A percentile compares a stretch with the other conserved stretches of the same genome.
phyloP scores from a whole-genome alignment of 2,797 vertebrate species.

The Crenuchus spilurus region DNA sequence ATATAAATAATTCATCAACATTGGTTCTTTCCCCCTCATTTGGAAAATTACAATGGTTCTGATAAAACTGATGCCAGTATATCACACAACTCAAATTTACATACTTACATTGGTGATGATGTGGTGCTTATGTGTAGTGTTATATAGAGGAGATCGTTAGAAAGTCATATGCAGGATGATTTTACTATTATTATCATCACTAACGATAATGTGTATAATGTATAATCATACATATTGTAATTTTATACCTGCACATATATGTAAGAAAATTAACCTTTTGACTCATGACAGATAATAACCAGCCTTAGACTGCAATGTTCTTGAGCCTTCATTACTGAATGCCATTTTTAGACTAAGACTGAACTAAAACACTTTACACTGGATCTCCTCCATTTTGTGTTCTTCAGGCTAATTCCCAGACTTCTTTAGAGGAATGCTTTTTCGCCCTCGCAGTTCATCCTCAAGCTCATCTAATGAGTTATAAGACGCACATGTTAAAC shows the following conservation, averaged over 20 bases:
- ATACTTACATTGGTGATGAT: not conserved
- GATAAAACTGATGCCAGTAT: not conserved
- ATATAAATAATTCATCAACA: constrained; percentile 16
- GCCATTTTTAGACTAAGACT: not conserved
- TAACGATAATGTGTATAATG: no score
- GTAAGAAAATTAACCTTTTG: no score
- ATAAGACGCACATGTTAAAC: constrained; percentile 70
- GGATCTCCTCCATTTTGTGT: constrained; percentile 45
- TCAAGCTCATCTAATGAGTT: constrained; percentile 68
- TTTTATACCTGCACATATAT: no score
- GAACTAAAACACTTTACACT: not conserved
- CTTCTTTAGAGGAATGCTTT: constrained; percentile 56
- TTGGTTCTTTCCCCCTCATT: not conserved
- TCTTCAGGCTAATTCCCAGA: constrained; percentile 39
- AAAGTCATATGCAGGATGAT: no score
- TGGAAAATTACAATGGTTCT: not conserved
- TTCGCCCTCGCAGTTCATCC: constrained; percentile 57
- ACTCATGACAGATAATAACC: no score
- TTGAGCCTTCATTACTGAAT: not conserved
- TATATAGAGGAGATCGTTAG: no score
- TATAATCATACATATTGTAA: no score
- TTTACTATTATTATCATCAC: no score
- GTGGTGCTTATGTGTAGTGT: not conserved
- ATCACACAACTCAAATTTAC: not conserved
- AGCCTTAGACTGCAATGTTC: not conserved